Base-by-base conservation (phyloP, 2,113 vertebrate genomes). In the Propithecus coquereli region DNA sequence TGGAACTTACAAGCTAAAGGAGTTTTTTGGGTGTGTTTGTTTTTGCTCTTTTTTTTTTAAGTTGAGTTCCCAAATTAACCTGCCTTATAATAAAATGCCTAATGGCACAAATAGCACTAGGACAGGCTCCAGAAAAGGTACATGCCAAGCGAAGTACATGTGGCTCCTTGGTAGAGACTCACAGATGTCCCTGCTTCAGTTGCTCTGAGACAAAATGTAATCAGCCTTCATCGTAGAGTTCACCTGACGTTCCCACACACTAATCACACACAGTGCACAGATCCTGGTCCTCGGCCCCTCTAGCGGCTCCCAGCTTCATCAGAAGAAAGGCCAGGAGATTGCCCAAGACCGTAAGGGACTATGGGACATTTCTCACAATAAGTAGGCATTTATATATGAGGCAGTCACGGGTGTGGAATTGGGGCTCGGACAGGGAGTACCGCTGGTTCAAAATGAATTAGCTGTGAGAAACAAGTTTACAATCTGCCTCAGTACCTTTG, bases 81-180 rank as follows among this genome's bases (percentile, higher is more conserved):
- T 61, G 5, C 12, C 25, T 79, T 47, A 3, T 30, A 23, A 37
- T 74, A 87, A 96, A 91, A 80, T 18, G 11, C 25, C 32, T 34
- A 8, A 12, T 0, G 30, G 23, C 61, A 52, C 30, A 66, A 65
- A 61, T 3, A 45, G 14, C 1, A 5, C 4, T 23, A 25, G 3
- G 5, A 8, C 25, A 25, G 25, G 6, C 40, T 54, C 30, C 66
- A 63, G n/a, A 18, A 30, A 13, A 4, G 37, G 25, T 40, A 81
- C 1, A 5, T 22, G 40, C 45, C 32, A 6, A 27, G n/a, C 22
- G 17, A 66, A 37, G 13, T 27, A 13, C 0, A 0, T 6, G 16
- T 0, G 18, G 27, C 54, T 52, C n/a, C 30, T n/a, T 12, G 5
- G 13, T 8, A 50, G 50, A 85, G 1, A 30, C 25, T 61, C 1